Evolutionary conservation across 2,113 vertebrate genomes (phyloP), one percentile per base, ranked within the genome.

Genomic region (Protobothrops mucrosquamatus): DNA sequence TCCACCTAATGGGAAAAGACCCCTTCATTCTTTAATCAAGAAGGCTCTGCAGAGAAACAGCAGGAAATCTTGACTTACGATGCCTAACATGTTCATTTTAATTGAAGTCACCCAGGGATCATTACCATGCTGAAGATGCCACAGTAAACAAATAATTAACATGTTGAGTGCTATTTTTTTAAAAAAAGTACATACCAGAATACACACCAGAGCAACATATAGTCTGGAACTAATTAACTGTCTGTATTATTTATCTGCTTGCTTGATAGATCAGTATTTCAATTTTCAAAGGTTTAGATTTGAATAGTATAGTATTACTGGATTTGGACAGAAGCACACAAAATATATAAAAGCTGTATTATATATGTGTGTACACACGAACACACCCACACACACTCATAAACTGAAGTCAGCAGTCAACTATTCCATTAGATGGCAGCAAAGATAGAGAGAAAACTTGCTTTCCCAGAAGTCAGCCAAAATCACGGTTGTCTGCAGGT

Each of bases 1-100:
- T 64, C 90, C 61, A 51, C n/a, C 91, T 92, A 95, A 89, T 24
- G 94, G 89, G 95, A 20, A 69, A 88, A 93, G 26, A 56, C 8
- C 85, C 43, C 24, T 48, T 92, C 43, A 81, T 89, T 90, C 23
- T 6, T 94, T 94, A 95, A 95, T 95, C 74, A 95, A 95, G 94
- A 69, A 93, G 48, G 14, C 85, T 23, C 26, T 95, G 85, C 87
- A 91, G 48, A 91, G 34, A 95, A 90, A 22, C 92, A 91, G 29
- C 89, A 94, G 56, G 85, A 87, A 39, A 46, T 81, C 92, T 23
- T 88, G 89, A 22, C 89, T 96, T 64, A n/a, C 56, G 74, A 74
- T 12, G 89, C 89, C 64, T 74, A 39, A 46, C 59, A 74, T 56
- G 39, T 89, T 85, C 61, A 54, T 51, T 61, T 92, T 61, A 92